These are phyloP conservation scores for Lepeophtheirus salmonis DNA, from an alignment of 1,140 invertebrate species.

Conservation along the genomic window DNA sequence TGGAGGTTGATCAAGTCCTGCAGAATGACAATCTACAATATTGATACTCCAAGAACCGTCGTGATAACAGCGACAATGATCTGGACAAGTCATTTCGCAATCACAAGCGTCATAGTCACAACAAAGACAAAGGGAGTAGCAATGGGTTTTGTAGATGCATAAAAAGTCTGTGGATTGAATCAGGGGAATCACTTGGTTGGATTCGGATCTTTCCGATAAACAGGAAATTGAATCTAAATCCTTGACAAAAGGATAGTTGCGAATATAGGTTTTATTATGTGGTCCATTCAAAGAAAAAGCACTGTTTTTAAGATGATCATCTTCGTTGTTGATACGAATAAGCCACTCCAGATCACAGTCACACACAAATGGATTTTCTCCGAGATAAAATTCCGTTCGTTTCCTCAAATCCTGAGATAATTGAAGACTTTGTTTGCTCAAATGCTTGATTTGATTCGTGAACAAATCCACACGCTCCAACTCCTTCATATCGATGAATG, in stretches of 20 bases:
- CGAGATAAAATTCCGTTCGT: conserved; percentile 61
- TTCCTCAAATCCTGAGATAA: conserved; percentile 39
- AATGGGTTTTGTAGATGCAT: conserved; percentile 70
- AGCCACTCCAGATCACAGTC: conserved; percentile 65
- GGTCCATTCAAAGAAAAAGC: conserved; percentile 65
- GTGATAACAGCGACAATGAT: conserved; percentile 71
- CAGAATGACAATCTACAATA: conserved; percentile 61
- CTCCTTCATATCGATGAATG: conserved; percentile 59
- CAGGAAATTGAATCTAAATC: conserved; percentile 77
- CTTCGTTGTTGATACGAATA: conserved; percentile 49
- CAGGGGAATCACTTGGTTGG: conserved; percentile 54
- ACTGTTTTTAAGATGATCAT: conserved; percentile 44
- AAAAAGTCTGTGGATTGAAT: conserved; percentile 70
- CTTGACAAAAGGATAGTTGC: conserved; percentile 68
- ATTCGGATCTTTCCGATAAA: conserved; percentile 61
- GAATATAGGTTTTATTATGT: too few species aligned
- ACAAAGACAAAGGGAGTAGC: conserved; percentile 69
- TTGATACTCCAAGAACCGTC: conserved; percentile 75
- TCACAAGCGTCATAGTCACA: conserved; percentile 79
- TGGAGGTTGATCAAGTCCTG: conserved; percentile 49
- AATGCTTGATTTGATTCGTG: conserved; percentile 54
- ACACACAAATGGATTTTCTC: conserved; percentile 68
- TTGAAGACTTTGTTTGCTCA: conserved; percentile 54
- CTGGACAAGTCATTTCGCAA: conserved; percentile 79
- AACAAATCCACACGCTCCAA: conserved; percentile 55